These are phyloP conservation scores for Cardinalis cardinalis DNA, from an alignment of 2,113 vertebrate species.

Conservation along the genomic window DNA sequence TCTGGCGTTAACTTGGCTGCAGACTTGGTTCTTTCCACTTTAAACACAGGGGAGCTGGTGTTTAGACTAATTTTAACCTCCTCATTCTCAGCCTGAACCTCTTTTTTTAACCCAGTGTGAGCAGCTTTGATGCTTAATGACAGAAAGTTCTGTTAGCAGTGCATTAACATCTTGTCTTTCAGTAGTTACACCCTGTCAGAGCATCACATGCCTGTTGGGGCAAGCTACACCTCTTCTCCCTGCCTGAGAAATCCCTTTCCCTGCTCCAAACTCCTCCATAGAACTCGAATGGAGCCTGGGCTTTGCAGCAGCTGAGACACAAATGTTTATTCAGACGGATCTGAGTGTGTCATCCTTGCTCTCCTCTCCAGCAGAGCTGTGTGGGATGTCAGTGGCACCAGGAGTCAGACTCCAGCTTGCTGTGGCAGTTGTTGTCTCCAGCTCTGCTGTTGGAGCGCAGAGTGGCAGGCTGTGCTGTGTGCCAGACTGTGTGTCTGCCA, in stretches of 20 bases:
- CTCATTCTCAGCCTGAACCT: not conserved
- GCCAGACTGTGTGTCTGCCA: conserved; percentile 38
- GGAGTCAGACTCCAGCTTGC: conserved; percentile 8
- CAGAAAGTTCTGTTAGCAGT: not conserved
- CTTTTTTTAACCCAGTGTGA: not conserved
- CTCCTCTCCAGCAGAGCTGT: not conserved
- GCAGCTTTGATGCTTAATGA: not conserved
- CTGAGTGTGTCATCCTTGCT: not conserved
- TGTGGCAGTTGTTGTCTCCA: conserved; percentile 20
- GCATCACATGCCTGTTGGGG: not conserved
- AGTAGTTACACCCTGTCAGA: not conserved
- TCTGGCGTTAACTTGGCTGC: not conserved
- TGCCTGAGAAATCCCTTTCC: not conserved
- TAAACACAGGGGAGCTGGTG: not conserved
- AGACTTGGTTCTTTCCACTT: not conserved
- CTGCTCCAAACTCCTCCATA: not conserved
- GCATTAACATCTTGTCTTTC: not conserved
- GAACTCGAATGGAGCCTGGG: not conserved
- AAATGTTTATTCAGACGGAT: not conserved
- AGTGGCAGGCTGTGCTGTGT: not conserved
- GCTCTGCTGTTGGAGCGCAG: not conserved
- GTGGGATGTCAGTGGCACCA: conserved; percentile 11
- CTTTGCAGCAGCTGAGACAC: not conserved
- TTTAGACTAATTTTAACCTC: not conserved
- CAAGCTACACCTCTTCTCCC: not conserved